Evolutionary conservation across 35 echinoderm and acorn worm species (phyloP).

Genomic region (Heliocidaris tuberculata): DNA sequence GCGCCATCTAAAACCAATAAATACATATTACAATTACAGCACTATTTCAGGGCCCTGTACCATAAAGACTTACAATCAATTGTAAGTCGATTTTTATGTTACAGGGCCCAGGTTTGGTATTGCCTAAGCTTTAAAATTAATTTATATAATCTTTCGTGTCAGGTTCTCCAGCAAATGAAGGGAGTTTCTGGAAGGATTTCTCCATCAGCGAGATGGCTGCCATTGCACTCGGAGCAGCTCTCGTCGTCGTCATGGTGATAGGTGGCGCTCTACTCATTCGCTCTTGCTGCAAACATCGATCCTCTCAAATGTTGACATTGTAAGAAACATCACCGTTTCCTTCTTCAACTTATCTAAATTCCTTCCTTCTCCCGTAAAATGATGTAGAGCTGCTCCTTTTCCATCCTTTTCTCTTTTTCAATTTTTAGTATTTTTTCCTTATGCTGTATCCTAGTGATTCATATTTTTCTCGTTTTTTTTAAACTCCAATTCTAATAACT

Average conservation of each 20-base stretch:
- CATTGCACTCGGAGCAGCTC: constrained; percentile 35
- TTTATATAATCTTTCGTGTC: background rate
- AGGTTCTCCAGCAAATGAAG: background rate
- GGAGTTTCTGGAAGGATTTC: constrained; percentile 29
- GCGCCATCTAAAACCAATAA: too few species aligned
- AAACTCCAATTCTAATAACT: too few species aligned
- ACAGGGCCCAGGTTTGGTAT: background rate
- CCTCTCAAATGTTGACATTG: constrained; percentile 29
- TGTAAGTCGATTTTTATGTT: too few species aligned
- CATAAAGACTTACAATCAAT: background rate
- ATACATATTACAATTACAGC: too few species aligned
- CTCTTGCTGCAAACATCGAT: constrained; percentile 35
- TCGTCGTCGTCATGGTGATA: constrained; percentile 30
- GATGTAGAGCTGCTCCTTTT: too few species aligned
- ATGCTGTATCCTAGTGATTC: too few species aligned
- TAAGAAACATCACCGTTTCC: background rate
- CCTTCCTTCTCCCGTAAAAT: background rate
- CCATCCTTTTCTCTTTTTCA: too few species aligned
- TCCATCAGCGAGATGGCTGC: constrained; percentile 41
- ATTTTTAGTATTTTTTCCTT: too few species aligned
- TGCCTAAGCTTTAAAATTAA: background rate
- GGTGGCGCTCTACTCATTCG: constrained; percentile 40
- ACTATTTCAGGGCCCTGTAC: too few species aligned
- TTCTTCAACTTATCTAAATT: background rate
- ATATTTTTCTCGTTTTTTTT: too few species aligned